A percentile compares a stretch with the other conserved stretches of the same genome.
These are phyloP conservation scores for Luperina testacea DNA, from an alignment of 2,888 invertebrate genomes.

Conservation along the genomic window DNA sequence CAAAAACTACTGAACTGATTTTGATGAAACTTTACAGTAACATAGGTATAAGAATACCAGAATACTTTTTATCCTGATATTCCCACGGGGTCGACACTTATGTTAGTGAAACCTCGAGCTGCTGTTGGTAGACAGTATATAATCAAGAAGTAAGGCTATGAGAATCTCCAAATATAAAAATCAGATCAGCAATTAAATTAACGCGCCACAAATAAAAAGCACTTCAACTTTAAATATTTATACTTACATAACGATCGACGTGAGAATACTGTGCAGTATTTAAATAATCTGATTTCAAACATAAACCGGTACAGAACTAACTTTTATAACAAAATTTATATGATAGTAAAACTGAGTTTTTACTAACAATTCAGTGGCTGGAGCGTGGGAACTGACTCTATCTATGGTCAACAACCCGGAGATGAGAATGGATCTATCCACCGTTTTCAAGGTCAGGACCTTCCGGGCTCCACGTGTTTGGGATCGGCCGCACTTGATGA, in stretches of 20 bases:
- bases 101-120: neutral
- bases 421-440: neutral
- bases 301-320: slow-evolving; percentile 13
- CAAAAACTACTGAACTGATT: neutral
- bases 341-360: slow-evolving; percentile 30
- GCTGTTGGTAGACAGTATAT: too few relatives aligned
- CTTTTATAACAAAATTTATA: slow-evolving; percentile 43
- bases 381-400: neutral
- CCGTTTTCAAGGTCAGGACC: neutral
- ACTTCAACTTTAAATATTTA: slow-evolving; percentile 19
- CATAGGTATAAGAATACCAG: too few relatives aligned
- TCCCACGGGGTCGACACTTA: neutral
- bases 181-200: neutral
- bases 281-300: slow-evolving; percentile 35
- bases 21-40: neutral
- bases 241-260: neutral
- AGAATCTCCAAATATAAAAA: neutral
- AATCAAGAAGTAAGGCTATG: neutral
- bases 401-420: slow-evolving; percentile 7
- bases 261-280: slow-evolving; percentile 31
- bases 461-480: neutral
- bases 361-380: neutral
- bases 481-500: neutral
- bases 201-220: slow-evolving; percentile 11
- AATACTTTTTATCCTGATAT: neutral